Conservation (phyloP, 1,140 invertebrate species). For the Calephelis nemesis region DNA sequence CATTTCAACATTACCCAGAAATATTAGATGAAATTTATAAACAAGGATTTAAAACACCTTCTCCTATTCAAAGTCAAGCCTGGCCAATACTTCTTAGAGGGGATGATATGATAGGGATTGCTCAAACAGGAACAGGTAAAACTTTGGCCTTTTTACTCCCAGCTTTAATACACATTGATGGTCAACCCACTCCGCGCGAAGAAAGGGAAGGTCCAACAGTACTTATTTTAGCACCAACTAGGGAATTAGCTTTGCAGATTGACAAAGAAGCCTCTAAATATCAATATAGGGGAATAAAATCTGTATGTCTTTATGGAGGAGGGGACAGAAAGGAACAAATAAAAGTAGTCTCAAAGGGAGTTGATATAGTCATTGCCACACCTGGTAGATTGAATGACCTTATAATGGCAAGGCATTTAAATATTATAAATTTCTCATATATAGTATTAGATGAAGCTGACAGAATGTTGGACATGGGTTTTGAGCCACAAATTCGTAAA, state of each 20-base stretch:
- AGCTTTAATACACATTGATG: constrained; percentile 93
- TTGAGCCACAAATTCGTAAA: constrained; percentile 93
- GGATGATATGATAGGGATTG: constrained; percentile 94
- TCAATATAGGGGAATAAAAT: constrained; percentile 89
- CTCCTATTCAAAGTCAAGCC: constrained; percentile 94
- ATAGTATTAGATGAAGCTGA: constrained; percentile 96
- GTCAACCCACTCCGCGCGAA: constrained; percentile 84
- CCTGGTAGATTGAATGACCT: constrained; percentile 94
- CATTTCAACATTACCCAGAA: constrained; percentile 90
- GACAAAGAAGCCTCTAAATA: constrained; percentile 94
- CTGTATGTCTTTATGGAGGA: constrained; percentile 94
- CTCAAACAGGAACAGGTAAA: constrained; percentile 95
- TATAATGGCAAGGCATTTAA: constrained; percentile 82
- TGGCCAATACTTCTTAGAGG: constrained; percentile 94
- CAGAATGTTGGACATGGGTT: constrained; percentile 92
- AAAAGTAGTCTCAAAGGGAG: constrained; percentile 83
- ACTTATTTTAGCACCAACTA: constrained; percentile 92
- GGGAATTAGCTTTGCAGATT: constrained; percentile 95
- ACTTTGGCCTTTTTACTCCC: constrained; percentile 95
- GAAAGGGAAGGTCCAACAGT: constrained; percentile 90
- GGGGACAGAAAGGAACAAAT: constrained; percentile 89
- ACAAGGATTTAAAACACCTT: constrained; percentile 90
- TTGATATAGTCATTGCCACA: constrained; percentile 94
- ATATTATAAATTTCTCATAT: constrained; percentile 89
- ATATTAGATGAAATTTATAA: constrained; percentile 90